Evolutionary conservation across 1,140 invertebrate genomes (phyloP).

Genomic region (Cepaea nemoralis): DNA sequence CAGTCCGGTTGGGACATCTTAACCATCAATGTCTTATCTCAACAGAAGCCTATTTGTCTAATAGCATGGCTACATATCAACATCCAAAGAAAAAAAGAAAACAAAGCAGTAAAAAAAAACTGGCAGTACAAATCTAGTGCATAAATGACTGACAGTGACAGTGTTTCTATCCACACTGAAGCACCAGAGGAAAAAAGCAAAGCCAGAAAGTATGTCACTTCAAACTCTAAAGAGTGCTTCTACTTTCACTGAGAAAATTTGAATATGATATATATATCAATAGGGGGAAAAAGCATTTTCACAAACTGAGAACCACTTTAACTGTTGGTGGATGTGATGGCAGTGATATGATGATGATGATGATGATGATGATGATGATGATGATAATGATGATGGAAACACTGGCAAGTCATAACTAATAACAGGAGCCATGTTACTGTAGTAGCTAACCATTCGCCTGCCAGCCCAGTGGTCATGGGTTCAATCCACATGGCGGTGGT

Average conservation of each 20-base stretch:
- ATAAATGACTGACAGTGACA: no score
- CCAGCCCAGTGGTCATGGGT: no score
- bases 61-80: no score
- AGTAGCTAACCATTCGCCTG: no score
- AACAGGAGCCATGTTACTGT: no score
- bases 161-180: not conserved
- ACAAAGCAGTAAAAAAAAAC: no score
- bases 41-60: no score
- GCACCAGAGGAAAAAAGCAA: not conserved
- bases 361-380: not conserved
- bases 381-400: slow-evolving; percentile 1
- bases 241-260: not conserved
- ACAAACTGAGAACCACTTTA: slow-evolving; percentile 17
- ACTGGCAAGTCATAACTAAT: not conserved
- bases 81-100: no score
- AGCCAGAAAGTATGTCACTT: not conserved
- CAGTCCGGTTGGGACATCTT: no score
- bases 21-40: no score
- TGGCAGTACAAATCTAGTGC: no score
- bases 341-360: not conserved
- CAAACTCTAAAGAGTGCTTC: not conserved
- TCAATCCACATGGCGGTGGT: no score
- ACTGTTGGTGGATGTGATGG: not conserved
- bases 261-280: not conserved
- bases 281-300: not conserved